phyloP scores from a whole-genome alignment of 2,113 vertebrate genomes.

The Psilopsiagon aurifrons region DNA sequence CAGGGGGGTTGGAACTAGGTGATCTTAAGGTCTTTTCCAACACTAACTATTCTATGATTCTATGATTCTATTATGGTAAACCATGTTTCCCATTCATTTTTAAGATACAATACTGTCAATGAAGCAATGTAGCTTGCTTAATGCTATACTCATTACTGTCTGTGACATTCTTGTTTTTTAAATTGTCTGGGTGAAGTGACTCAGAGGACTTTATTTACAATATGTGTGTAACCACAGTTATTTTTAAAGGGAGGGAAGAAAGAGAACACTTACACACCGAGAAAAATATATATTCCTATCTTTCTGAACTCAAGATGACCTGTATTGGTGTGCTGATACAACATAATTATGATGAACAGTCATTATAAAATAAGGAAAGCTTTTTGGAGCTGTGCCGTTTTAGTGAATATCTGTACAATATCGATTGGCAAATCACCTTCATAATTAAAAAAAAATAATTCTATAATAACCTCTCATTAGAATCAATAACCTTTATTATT shows the following conservation, averaged over 20 bases:
- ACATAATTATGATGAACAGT: constrained; percentile 63
- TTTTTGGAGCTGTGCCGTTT: constrained; percentile 15
- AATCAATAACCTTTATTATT: constrained; percentile 78
- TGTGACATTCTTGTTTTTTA: neutral
- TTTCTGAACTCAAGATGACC: constrained; percentile 64
- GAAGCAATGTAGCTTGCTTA: neutral
- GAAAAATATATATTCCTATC: neutral
- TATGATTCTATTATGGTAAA: neutral
- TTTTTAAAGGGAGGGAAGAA: constrained; percentile 21
- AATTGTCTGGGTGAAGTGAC: neutral
- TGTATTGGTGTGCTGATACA: constrained; percentile 17
- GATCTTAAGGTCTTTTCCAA: too few species aligned
- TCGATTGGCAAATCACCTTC: constrained; percentile 22
- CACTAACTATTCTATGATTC: too few species aligned
- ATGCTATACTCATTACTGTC: neutral
- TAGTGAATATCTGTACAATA: constrained; percentile 36
- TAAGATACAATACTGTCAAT: neutral
- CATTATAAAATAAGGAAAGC: constrained; percentile 25
- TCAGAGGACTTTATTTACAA: neutral
- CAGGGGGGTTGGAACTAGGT: too few species aligned
- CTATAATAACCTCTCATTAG: constrained; percentile 68
- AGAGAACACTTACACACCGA: neutral
- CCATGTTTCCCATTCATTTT: neutral
- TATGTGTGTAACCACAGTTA: neutral
- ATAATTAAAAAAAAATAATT: constrained; percentile 39